A percentile compares a stretch with the other conserved stretches of the same genome.
Conservation (phyloP, 2,888 invertebrate species). For the Eristalis arbustorum region DNA sequence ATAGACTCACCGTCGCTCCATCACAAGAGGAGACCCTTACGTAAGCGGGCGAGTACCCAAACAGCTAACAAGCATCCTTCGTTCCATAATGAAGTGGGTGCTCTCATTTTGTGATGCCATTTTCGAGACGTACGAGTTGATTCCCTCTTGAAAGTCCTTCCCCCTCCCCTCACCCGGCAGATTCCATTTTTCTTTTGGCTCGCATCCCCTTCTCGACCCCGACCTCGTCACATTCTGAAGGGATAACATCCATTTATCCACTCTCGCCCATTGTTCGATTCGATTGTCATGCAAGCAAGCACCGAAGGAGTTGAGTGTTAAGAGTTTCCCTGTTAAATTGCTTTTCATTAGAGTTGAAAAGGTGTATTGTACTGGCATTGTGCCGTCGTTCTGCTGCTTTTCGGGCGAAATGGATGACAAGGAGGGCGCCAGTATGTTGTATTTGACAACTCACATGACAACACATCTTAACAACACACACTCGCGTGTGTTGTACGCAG, state of each 20-base stretch:
- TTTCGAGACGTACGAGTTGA: slow-evolving; percentile 60
- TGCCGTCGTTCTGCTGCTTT: neutral
- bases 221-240: slow-evolving; percentile 1
- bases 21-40: slow-evolving; percentile 18
- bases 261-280: slow-evolving; percentile 59
- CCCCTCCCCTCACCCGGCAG: no score
- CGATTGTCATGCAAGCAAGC: slow-evolving; percentile 53
- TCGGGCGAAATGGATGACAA: slow-evolving; percentile 1
- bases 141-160: slow-evolving; percentile 48
- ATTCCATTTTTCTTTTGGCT: neutral
- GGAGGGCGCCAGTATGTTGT: slow-evolving; percentile 26
- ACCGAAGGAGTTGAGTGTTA: slow-evolving; percentile 49
- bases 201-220: neutral
- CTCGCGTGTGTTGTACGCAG: neutral
- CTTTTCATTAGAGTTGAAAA: slow-evolving; percentile 67
- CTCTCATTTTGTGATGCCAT: slow-evolving; percentile 53
- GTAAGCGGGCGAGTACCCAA: neutral
- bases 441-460: slow-evolving; percentile 22
- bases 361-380: slow-evolving; percentile 60
- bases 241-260: slow-evolving; percentile 61
- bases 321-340: slow-evolving; percentile 64
- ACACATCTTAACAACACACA: neutral
- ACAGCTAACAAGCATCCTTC: slow-evolving; percentile 10
- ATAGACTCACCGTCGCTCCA: slow-evolving; percentile 7
- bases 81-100: slow-evolving; percentile 56